Percentiles rank a stretch among this genome's conserved stretches.
These are phyloP conservation scores for Athrips mouffetella DNA, from an alignment of 2,888 invertebrate genomes.

Conservation along the genomic window DNA sequence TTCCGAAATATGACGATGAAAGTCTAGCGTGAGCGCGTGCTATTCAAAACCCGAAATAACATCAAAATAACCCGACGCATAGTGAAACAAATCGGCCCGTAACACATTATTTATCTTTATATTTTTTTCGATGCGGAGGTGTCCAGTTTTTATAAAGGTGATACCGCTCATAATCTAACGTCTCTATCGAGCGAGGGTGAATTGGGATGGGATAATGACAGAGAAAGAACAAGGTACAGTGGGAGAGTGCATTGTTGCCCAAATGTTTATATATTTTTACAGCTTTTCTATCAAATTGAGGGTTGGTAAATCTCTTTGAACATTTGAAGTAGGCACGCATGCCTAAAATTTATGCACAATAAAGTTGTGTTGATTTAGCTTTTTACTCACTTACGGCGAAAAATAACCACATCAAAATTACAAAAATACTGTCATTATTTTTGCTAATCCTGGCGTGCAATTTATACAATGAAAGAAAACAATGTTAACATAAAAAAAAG, in stretches of 20 bases:
- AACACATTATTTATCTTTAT: slow-evolving; percentile 31
- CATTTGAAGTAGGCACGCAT: neutral
- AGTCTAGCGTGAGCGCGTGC: slow-evolving; percentile 20
- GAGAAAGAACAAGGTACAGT: slow-evolving; percentile 33
- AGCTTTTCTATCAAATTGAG: neutral
- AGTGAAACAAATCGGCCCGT: slow-evolving; percentile 32
- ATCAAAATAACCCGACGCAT: slow-evolving; percentile 20
- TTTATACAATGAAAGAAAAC: too few relatives aligned
- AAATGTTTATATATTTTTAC: slow-evolving; percentile 6
- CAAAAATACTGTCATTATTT: too few relatives aligned
- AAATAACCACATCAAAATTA: too few relatives aligned
- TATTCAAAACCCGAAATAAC: slow-evolving; percentile 13
- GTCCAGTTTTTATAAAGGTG: slow-evolving; percentile 32
- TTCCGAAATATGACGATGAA: slow-evolving; percentile 5
- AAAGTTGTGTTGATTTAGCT: neutral
- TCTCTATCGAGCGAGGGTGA: slow-evolving; percentile 57
- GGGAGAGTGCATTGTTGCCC: slow-evolving; percentile 22
- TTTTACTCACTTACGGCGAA: neutral
- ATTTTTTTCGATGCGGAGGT: slow-evolving; percentile 24
- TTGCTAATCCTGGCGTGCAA: too few relatives aligned
- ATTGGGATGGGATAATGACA: slow-evolving; percentile 51
- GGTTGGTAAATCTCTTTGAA: neutral
- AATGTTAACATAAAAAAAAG: too few relatives aligned
- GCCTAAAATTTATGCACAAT: neutral
- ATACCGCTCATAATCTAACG: slow-evolving; percentile 38